Percentiles rank a stretch among this genome's conserved stretches.
These are phyloP conservation scores for Dasypogon diadema DNA, from an alignment of 2,888 invertebrate genomes.

Conservation along the genomic window DNA sequence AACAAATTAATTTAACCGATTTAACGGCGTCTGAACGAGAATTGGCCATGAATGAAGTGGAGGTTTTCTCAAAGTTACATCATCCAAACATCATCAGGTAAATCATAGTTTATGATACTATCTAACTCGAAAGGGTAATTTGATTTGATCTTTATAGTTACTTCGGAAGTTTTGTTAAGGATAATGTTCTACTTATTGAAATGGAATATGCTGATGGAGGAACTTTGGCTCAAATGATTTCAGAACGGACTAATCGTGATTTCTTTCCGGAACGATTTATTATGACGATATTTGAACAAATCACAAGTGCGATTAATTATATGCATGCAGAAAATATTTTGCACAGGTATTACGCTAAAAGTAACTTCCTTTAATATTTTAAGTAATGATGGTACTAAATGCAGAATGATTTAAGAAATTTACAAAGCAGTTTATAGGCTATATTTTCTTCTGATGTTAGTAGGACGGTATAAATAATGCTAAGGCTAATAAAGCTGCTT, in stretches of 20 bases:
- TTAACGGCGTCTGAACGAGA: slow-evolving; percentile 76
- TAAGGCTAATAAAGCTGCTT: no score
- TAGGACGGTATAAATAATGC: no score
- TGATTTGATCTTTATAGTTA: slow-evolving; percentile 72
- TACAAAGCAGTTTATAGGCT: no score
- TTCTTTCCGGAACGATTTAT: slow-evolving; percentile 75
- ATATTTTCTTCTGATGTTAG: no score
- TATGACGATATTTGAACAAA: slow-evolving; percentile 76
- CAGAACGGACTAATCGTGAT: slow-evolving; percentile 68
- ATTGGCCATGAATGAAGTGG: slow-evolving; percentile 78
- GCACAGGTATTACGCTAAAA: slow-evolving; percentile 71
- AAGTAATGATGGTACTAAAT: no score
- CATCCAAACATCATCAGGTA: slow-evolving; percentile 80
- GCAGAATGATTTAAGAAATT: no score
- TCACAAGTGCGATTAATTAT: slow-evolving; percentile 77
- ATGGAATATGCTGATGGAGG: slow-evolving; percentile 86
- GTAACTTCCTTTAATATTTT: not conserved
- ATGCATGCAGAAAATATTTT: slow-evolving; percentile 78
- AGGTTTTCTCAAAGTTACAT: slow-evolving; percentile 77
- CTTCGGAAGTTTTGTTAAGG: slow-evolving; percentile 79
- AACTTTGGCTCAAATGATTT: slow-evolving; percentile 76
- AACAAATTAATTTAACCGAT: slow-evolving; percentile 80
- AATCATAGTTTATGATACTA: no score
- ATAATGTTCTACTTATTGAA: slow-evolving; percentile 78
- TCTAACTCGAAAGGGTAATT: no score